Percentiles rank a stretch among this genome's conserved stretches.
Evolutionary conservation across 1,140 invertebrate species (phyloP).

Genomic region (Temnothorax longispinosus): DNA sequence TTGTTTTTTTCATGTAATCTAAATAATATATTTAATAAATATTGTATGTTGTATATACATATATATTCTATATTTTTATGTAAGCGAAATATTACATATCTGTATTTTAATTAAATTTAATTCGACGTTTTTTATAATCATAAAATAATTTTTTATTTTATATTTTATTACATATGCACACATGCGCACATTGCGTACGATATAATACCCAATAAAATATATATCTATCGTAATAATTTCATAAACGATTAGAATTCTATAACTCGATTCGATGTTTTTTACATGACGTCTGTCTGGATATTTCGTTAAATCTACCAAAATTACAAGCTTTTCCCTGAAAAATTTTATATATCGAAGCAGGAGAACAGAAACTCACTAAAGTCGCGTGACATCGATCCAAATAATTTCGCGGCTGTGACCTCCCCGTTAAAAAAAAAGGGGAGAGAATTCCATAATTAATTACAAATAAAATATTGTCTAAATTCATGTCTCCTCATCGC

Average conservation of each 20-base stretch:
- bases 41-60: background rate
- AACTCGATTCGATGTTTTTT: background rate
- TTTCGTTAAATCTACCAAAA: constrained; percentile 78
- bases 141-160: background rate
- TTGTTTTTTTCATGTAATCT: background rate
- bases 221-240: constrained; percentile 25
- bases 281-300: constrained; percentile 4
- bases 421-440: constrained; percentile 6
- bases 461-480: background rate
- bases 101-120: constrained; percentile 1
- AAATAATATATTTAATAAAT: constrained; percentile 27
- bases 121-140: background rate
- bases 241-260: background rate
- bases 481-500: background rate
- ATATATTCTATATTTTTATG: constrained; percentile 7
- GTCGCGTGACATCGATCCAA: constrained; percentile 74
- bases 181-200: background rate
- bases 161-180: background rate
- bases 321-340: constrained; percentile 85
- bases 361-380: constrained; percentile 81
- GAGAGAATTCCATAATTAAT: background rate
- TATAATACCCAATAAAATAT: constrained; percentile 26
- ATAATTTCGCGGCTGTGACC: constrained; percentile 60
- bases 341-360: constrained; percentile 85
- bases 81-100: background rate